Conservation (phyloP, 2,797 vertebrate genomes). For the Chrysocyon brachyurus region DNA sequence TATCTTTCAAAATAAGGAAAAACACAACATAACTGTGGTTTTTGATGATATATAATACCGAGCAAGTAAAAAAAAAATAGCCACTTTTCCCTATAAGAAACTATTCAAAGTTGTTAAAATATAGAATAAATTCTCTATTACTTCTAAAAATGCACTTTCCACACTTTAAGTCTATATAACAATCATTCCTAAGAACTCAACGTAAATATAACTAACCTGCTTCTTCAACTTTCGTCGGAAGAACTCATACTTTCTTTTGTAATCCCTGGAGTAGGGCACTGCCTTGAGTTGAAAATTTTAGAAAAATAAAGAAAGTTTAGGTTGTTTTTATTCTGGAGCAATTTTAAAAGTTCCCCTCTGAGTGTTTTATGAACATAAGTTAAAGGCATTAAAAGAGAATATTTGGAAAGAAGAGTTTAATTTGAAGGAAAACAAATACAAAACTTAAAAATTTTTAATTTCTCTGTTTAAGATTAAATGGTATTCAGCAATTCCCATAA, state of each 20-base stretch:
- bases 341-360: slow-evolving; percentile 1
- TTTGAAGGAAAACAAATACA: slow-evolving; percentile 66
- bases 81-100: slow-evolving; percentile 6
- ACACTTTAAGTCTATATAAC: not conserved
- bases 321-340: slow-evolving; percentile 53
- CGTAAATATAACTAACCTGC: slow-evolving; percentile 91
- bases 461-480: slow-evolving; percentile 69
- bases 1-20: slow-evolving; percentile 32
- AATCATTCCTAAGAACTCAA: not conserved
- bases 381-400: slow-evolving; percentile 61
- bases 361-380: slow-evolving; percentile 55
- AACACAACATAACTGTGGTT: not conserved
- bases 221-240: slow-evolving; percentile 98
- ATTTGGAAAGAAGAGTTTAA: slow-evolving; percentile 66
- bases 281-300: slow-evolving; percentile 89
- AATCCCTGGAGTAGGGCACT: slow-evolving; percentile 99
- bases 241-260: slow-evolving; percentile 99
- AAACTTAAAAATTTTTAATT: slow-evolving; percentile 54
- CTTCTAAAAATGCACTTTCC: not conserved
- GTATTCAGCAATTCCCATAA: slow-evolving; percentile 30
- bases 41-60: not conserved
- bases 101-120: slow-evolving; percentile 29
- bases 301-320: slow-evolving; percentile 75
- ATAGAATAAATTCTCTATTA: not conserved
- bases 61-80: not conserved